Conservation (phyloP, 2,113 vertebrate species). For the Columbina picui region DNA sequence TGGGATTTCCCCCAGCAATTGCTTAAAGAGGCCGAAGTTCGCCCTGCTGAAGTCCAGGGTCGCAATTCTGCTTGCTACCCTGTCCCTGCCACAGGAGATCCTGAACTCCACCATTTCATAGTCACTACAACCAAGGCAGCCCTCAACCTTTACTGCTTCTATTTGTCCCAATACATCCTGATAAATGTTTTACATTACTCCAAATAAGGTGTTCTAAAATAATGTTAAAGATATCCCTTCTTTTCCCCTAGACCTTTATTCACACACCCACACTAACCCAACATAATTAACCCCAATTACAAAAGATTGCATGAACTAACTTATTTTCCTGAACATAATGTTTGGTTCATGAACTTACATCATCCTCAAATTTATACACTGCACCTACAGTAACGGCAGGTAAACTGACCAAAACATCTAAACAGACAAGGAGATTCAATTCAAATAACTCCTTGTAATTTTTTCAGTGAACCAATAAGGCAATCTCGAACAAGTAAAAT, state of each 20-base stretch:
- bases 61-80: no score
- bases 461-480: not conserved
- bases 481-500: not conserved
- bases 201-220: not conserved
- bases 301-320: not conserved
- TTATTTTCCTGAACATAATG: not conserved
- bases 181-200: not conserved
- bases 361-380: not conserved
- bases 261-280: accelerated
- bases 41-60: no score
- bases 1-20: no score
- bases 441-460: not conserved
- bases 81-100: no score
- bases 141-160: no score
- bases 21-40: no score
- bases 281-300: not conserved
- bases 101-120: no score
- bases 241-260: not conserved
- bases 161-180: not conserved
- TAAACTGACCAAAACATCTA: not conserved
- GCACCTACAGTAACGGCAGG: not conserved
- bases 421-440: not conserved
- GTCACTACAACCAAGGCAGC: no score
- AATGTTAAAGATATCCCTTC: accelerated
- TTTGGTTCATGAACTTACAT: not conserved